Percentiles rank a stretch among this genome's conserved stretches.
phyloP scores from a whole-genome alignment of 2,113 vertebrate species.

The Lynx canadensis region DNA sequence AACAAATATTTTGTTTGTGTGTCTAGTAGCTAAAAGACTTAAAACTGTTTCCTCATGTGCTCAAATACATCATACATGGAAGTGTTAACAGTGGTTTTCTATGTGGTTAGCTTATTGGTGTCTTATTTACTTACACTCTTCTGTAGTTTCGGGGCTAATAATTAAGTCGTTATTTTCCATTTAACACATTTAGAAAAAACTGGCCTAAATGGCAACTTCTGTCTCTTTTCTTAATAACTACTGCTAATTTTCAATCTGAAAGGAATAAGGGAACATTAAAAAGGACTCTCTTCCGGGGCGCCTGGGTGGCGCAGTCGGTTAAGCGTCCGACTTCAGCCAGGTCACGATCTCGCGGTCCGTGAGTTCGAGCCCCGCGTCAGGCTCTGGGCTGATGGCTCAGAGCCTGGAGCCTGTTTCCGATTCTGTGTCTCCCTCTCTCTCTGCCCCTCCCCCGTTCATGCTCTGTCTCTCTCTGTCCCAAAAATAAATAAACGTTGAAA shows the following conservation, averaged over 20 bases:
- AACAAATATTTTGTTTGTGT: conserved; percentile 32
- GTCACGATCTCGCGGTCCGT: too few relatives aligned
- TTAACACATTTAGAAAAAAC: conserved; percentile 9
- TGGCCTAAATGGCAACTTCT: background rate
- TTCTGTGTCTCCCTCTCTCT: too few relatives aligned
- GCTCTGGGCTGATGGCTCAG: too few relatives aligned
- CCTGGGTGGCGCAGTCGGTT: too few relatives aligned
- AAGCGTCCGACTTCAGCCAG: too few relatives aligned
- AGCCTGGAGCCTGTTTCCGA: too few relatives aligned
- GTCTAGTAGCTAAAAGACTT: background rate
- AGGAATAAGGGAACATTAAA: conserved; percentile 6
- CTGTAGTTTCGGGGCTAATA: background rate
- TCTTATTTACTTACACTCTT: background rate
- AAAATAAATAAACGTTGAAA: too few relatives aligned
- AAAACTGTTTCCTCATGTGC: background rate
- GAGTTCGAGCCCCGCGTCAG: too few relatives aligned
- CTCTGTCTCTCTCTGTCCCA: too few relatives aligned
- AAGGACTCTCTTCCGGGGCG: background rate
- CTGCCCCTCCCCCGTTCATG: too few relatives aligned
- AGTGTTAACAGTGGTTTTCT: background rate
- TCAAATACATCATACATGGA: background rate
- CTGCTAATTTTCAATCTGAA: background rate
- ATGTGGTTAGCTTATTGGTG: background rate
- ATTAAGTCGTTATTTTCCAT: background rate
- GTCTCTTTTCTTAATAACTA: background rate